Conservation (phyloP, 2,113 vertebrate species). For the Lutjanus erythropterus region DNA sequence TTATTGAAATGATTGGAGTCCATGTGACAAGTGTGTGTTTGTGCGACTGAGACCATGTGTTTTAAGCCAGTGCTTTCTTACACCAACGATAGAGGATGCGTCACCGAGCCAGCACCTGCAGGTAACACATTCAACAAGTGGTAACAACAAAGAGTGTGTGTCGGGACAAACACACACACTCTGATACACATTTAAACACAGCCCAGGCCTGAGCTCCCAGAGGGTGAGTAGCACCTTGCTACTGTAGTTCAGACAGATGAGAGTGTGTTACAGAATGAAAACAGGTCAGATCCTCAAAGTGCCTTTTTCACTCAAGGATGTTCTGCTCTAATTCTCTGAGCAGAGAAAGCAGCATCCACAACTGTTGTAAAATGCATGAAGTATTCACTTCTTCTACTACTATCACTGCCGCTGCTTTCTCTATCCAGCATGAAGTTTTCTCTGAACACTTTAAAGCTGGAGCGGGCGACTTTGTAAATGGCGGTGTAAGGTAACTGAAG, state of each 20-base stretch:
- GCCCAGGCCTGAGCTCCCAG: neutral
- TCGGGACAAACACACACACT: neutral
- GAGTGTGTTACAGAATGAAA: conserved; percentile 3
- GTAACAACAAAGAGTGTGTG: neutral
- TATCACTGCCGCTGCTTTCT: neutral
- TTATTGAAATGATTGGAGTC: no score
- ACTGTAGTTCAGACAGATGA: neutral
- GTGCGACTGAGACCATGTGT: no score
- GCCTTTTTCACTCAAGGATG: conserved; percentile 15
- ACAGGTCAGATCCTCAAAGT: conserved; percentile 28
- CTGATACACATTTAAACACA: neutral
- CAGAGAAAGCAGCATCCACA: neutral
- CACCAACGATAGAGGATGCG: neutral
- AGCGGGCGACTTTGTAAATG: neutral
- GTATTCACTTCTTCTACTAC: neutral
- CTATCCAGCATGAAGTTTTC: neutral
- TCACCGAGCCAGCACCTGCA: neutral
- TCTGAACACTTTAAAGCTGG: neutral
- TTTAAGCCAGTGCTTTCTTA: neutral
- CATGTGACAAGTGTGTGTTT: no score
- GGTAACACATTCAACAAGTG: neutral
- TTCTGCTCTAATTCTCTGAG: conserved; percentile 26
- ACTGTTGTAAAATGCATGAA: conserved; percentile 3
- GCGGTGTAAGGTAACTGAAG: neutral
- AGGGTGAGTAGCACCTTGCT: neutral